These are phyloP conservation scores for Virgularia gustaviana DNA, from an alignment of 92 coral and sea anemone genomes.

Conservation along the genomic window DNA sequence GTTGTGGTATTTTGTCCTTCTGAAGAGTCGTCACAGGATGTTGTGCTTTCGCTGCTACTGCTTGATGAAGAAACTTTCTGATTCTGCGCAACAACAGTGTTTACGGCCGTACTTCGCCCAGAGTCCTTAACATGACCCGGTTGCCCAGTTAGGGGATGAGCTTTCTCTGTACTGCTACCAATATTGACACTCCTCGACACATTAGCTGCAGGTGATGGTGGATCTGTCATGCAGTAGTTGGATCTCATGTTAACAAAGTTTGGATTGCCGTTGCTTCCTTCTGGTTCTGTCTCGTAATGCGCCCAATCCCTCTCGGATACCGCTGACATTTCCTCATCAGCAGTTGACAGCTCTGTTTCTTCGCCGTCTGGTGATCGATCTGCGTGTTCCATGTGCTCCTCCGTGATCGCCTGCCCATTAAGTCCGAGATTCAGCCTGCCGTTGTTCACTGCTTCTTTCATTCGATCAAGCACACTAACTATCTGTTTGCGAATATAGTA, in stretches of 20 bases:
- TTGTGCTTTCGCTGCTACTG: constrained; percentile 7
- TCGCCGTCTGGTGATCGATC: not conserved
- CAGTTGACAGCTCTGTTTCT: not conserved
- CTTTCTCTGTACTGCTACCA: not conserved
- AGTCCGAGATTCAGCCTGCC: not conserved
- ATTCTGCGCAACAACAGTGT: not conserved
- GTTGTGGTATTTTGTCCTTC: no score
- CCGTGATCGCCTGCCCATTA: not conserved
- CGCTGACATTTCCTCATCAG: not conserved
- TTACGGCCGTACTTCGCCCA: not conserved
- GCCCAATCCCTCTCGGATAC: constrained; percentile 1
- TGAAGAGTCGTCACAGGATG: not conserved
- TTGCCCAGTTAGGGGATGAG: no score
- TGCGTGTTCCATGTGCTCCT: not conserved
- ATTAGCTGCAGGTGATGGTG: not conserved
- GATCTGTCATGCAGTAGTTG: not conserved
- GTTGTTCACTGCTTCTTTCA: constrained; percentile 11
- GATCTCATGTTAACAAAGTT: no score
- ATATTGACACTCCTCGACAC: not conserved
- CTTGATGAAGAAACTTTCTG: constrained; percentile 27
- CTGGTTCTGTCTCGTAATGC: not conserved
- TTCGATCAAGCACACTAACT: not conserved
- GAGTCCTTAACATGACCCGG: no score
- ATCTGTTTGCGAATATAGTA: not conserved
- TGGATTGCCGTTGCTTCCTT: not conserved